Base-by-base conservation (phyloP, 2,113 vertebrate species). In the Alligator sinensis region DNA sequence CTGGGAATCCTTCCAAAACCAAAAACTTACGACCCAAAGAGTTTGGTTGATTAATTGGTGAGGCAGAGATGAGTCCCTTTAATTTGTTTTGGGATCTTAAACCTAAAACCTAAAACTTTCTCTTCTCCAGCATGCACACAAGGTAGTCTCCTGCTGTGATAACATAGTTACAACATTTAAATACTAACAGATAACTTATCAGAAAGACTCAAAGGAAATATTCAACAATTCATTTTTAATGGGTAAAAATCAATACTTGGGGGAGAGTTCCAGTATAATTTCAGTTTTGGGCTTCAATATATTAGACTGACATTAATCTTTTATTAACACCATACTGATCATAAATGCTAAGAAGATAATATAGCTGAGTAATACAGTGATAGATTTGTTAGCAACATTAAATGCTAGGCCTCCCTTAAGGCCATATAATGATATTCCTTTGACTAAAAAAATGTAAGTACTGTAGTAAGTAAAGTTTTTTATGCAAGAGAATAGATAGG, bases 131-230 rank as follows among this genome's bases (percentile, higher is more conserved):
- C 30, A 3, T 59, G 15, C 19, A 28, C 9, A 4, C 6, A 1
- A n/a, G 1, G 1, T 15, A 1, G 1, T 1, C 13, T 63, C 21
- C 14, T 16, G 0, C 4, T 38, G 54, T 0, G 3, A 17, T 4
- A 15, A 28, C 34, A 19, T 9, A 54, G 4, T 6, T 15, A 12
- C 9, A 38, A 60, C 30, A 64, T 81, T 78, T 64, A 21, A 47
- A 7, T 16, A 58, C 24, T 11, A 25, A 13, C 2, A 54, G 14
- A 30, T 2, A 62, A 7, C 0, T 30, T 54, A 22, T 28, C n/a
- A 3, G 24, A 17, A 74, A 72, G 13, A 55, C 34, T 30, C 24
- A 6, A 27, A 77, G 54, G 54, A 28, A 59, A 72, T 72, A 38
- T 16, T 10, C 2, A 2, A 3, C 21, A 64, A n/a, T 10, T 3